Evolutionary conservation across 2,113 vertebrate genomes (phyloP).

Genomic region (Tringa solitaria): DNA sequence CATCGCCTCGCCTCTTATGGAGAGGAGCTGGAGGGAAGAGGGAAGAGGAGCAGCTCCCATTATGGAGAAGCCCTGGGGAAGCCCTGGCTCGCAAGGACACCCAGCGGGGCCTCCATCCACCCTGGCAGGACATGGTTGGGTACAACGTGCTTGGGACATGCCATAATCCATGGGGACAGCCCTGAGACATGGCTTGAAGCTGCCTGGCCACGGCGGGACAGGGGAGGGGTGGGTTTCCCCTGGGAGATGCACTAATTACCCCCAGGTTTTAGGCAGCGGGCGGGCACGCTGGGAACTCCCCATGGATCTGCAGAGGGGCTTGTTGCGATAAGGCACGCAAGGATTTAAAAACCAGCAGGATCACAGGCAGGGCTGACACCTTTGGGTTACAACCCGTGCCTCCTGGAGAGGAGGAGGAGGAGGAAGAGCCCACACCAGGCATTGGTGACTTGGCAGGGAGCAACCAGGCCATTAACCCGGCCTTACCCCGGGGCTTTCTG

Average conservation of each 20-base stretch:
- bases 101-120: background rate
- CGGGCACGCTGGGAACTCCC: rapidly evolving
- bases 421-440: background rate
- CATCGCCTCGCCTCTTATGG: conserved; percentile 58
- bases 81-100: background rate
- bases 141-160: background rate
- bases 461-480: background rate
- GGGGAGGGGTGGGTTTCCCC: background rate
- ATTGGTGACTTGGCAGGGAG: background rate
- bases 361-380: background rate
- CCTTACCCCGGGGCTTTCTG: background rate
- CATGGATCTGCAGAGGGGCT: rapidly evolving
- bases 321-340: rapidly evolving
- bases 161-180: background rate
- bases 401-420: background rate
- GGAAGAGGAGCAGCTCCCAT: conserved; percentile 26
- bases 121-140: rapidly evolving
- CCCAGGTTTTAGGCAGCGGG: background rate
- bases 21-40: conserved; percentile 40
- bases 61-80: conserved; percentile 61
- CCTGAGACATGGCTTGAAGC: rapidly evolving
- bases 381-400: rapidly evolving
- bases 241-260: rapidly evolving
- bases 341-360: background rate
- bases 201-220: rapidly evolving